Evolutionary conservation across 2,888 invertebrate species (phyloP).

Genomic region (Aleiodes alternator): DNA sequence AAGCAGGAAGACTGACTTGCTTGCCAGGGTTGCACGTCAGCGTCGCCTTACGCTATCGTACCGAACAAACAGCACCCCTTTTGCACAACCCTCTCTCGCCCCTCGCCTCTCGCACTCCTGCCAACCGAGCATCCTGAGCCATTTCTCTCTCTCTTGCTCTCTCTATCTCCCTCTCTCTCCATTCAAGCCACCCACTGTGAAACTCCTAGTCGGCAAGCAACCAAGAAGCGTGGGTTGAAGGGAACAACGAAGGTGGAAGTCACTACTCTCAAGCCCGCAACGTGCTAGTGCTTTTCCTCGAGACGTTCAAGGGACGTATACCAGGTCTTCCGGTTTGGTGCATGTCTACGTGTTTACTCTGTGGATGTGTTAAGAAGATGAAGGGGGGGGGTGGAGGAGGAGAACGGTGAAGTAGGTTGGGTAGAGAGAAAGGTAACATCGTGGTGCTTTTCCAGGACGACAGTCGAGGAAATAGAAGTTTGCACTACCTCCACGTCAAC

Average conservation of each 20-base stretch:
- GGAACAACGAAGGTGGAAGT: conserved; percentile 56
- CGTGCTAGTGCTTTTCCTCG: conserved; percentile 53
- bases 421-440: conserved; percentile 35
- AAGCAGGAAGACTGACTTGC: conserved; percentile 64
- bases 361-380: conserved; percentile 25
- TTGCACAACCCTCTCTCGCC: conserved; percentile 42
- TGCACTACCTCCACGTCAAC: conserved; percentile 50
- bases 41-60: conserved; percentile 75
- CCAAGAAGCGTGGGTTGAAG: conserved; percentile 47
- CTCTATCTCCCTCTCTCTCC: conserved; percentile 45
- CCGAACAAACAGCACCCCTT: conserved; percentile 73
- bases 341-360: conserved; percentile 36
- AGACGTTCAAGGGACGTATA: conserved; percentile 47
- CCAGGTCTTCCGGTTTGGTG: conserved; percentile 44
- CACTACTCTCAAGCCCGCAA: conserved; percentile 58
- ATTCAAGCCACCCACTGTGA: conserved; percentile 61
- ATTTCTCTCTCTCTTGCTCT: conserved; percentile 13
- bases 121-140: conserved; percentile 42
- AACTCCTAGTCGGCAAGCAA: conserved; percentile 43
- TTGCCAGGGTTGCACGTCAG: conserved; percentile 72
- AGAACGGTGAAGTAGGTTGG: conserved; percentile 42
- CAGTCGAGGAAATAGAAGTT: conserved; percentile 58
- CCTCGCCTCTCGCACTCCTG: conserved; percentile 14
- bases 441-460: conserved; percentile 51
- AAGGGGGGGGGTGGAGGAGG: neutral